Conservation (phyloP, 2,888 invertebrate genomes). For the Branchinecta sandiegonensis region DNA sequence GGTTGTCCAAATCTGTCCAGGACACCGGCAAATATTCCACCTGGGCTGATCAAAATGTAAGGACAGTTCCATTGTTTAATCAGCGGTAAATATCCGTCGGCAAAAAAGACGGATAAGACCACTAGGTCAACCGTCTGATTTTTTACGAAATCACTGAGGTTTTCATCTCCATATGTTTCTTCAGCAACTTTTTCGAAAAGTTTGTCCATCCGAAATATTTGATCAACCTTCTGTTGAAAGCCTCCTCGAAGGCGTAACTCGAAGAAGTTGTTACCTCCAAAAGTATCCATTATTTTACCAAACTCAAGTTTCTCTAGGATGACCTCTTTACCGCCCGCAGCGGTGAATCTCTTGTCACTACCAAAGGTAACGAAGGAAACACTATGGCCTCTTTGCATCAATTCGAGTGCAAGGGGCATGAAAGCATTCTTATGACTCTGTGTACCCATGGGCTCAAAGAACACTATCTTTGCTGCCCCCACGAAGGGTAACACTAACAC, state of each 20-base stretch:
- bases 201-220: not conserved
- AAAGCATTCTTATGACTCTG: constrained; percentile 43
- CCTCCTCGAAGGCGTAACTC: too few relatives aligned
- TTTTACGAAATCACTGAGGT: not conserved
- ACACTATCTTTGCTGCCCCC: constrained; percentile 17
- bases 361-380: constrained; percentile 28
- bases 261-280: too few relatives aligned
- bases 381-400: constrained; percentile 30
- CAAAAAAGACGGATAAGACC: not conserved
- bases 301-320: too few relatives aligned
- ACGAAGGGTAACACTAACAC: not conserved
- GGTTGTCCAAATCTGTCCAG: too few relatives aligned
- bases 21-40: constrained; percentile 14
- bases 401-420: constrained; percentile 28
- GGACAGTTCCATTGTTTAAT: constrained; percentile 16
- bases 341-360: too few relatives aligned
- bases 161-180: not conserved
- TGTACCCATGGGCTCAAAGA: constrained; percentile 19
- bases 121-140: constrained; percentile 16
- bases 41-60: constrained; percentile 16
- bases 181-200: not conserved
- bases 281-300: too few relatives aligned
- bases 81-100: not conserved
- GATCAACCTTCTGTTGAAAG: too few relatives aligned
- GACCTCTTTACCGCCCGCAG: too few relatives aligned